Percentiles rank a stretch among this genome's conserved stretches.
phyloP scores from a whole-genome alignment of 2,113 vertebrate species.

The Nothobranchius furzeri region DNA sequence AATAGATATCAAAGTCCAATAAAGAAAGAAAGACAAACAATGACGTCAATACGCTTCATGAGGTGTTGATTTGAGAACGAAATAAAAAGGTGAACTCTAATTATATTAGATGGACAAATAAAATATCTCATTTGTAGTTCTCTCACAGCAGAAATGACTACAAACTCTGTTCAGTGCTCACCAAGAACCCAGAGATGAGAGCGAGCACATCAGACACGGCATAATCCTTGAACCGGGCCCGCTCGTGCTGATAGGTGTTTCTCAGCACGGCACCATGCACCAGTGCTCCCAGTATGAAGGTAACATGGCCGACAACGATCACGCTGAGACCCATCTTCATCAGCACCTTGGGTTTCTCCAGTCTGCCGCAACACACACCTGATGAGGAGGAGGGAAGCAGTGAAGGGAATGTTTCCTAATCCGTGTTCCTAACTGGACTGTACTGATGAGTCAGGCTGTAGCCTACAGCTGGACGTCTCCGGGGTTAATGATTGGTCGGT shows the following conservation, averaged over 20 bases:
- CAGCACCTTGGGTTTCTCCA: slow-evolving; percentile 76
- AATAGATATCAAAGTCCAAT: no score
- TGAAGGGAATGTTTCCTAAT: not conserved
- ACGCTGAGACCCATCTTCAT: slow-evolving; percentile 91
- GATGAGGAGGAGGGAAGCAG: not conserved
- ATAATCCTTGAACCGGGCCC: slow-evolving; percentile 80
- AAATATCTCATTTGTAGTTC: no score
- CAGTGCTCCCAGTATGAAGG: slow-evolving; percentile 84
- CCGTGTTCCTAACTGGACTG: not conserved
- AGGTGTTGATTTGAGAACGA: no score
- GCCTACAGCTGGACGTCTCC: slow-evolving; percentile 40
- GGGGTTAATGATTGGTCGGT: slow-evolving; percentile 78
- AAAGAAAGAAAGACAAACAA: no score
- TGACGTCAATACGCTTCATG: no score
- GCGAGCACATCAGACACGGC: slow-evolving; percentile 82
- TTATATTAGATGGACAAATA: no score
- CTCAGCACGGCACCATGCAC: slow-evolving; percentile 88
- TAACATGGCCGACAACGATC: slow-evolving; percentile 87
- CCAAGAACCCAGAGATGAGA: slow-evolving; percentile 81
- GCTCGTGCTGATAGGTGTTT: slow-evolving; percentile 75
- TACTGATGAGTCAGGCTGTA: slow-evolving; percentile 64
- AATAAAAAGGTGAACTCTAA: no score
- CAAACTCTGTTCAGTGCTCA: slow-evolving; percentile 52
- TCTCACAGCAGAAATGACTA: no score
- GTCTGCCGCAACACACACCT: slow-evolving; percentile 69